Evolutionary conservation across 2,888 invertebrate species (phyloP), one percentile per base, ranked within the genome.

Genomic region (Mesopsocus fuscifrons): DNA sequence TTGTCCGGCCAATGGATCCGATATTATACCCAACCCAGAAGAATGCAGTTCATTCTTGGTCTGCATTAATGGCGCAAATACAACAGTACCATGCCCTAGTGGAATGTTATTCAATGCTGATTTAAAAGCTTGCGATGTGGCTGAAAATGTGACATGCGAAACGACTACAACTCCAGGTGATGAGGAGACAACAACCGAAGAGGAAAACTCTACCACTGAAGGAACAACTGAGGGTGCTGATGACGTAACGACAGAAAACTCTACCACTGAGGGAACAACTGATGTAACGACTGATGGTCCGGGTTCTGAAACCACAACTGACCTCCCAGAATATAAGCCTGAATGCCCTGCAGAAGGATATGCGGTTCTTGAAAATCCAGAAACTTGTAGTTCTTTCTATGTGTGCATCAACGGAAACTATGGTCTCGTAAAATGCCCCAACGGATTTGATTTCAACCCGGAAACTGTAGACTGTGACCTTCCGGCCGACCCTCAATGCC

Each of bases 21-120:
- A 26, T 16, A 23, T 16, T 9, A 26, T 42, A 8, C 32, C 34
- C 11, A 41, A 44, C 34, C 42, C 33, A 3, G 42, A 30, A 23
- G 35, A 41, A 30, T 44, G 44, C 34, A 42, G 32, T 9, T 18
- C 33, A 5, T 44, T 41, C 41, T 44, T n/a, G 15, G 9, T 43
- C 15, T 44, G 44, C 26, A 41, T 21, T n/a, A 41, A 33, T 22
- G 44, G 44, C n/a, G 32, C 16, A 5, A 26, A 23, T n/a, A 21
- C 15, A 2, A 13, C 41, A 2, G 33, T 33, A 26, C 16, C 11
- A 2, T 44, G 44, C 30, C 44, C 44, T 26, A 26, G 11, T 6
- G 26, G 11, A 9, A 6, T 26, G 26, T 11, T 26, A 26, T 26
- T 9, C 11, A 26, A 26, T 26, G 8, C 26, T 26, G 26, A 26